These are phyloP conservation scores for Acromyrmex echinatior DNA, from an alignment of 1,140 invertebrate species.

Conservation along the genomic window DNA sequence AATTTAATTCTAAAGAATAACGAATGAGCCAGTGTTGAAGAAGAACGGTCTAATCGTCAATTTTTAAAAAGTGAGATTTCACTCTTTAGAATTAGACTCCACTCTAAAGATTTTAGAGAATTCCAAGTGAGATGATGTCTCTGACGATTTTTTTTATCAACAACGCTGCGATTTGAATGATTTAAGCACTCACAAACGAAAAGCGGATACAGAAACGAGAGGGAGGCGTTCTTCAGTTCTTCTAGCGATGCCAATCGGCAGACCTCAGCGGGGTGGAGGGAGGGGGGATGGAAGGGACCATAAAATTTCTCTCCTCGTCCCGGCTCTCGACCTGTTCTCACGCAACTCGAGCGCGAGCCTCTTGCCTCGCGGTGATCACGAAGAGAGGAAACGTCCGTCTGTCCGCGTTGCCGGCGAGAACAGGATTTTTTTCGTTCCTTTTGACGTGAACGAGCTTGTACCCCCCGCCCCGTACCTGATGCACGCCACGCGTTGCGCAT, in stretches of 20 bases:
- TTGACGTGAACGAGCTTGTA: constrained; percentile 3
- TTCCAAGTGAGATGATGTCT: background rate
- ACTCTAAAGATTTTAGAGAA: no score
- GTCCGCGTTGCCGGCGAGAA: constrained; percentile 50
- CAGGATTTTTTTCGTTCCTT: constrained; percentile 58
- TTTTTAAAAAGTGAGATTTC: no score
- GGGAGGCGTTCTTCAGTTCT: constrained; percentile 48
- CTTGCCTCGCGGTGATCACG: constrained; percentile 74
- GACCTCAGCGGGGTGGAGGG: constrained; percentile 22
- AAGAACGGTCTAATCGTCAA: no score
- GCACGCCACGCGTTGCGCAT: constrained; percentile 41
- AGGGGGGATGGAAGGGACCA: constrained; percentile 22
- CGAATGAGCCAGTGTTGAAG: no score
- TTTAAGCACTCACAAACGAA: constrained; percentile 50
- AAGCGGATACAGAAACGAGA: background rate
- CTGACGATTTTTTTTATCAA: constrained; percentile 41
- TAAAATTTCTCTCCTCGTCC: constrained; percentile 72
- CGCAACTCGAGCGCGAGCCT: constrained; percentile 75
- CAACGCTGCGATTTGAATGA: constrained; percentile 35
- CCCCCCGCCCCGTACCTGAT: constrained; percentile 9
- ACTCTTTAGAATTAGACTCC: no score
- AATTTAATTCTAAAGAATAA: no score
- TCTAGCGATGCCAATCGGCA: constrained; percentile 69
- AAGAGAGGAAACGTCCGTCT: constrained; percentile 67
- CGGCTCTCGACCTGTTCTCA: constrained; percentile 68